Percentiles rank a stretch among this genome's conserved stretches.
Conservation (phyloP, 1,140 invertebrate genomes). For the Amphibalanus amphitrite region DNA sequence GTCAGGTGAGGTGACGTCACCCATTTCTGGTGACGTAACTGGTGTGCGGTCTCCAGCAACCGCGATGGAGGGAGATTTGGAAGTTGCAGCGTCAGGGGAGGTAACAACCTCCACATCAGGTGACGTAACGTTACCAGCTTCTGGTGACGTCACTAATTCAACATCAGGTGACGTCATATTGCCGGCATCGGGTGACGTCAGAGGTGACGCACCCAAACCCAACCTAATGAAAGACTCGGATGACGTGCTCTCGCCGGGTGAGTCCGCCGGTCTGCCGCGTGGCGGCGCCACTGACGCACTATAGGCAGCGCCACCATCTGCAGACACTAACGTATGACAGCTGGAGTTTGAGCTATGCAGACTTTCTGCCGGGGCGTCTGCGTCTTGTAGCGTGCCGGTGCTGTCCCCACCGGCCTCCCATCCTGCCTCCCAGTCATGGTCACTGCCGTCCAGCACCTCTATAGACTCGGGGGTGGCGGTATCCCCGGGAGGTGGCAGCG, state of each 20-base stretch:
- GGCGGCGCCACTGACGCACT: too few relatives aligned
- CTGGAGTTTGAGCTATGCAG: slow-evolving; percentile 20
- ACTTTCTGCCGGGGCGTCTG: not conserved
- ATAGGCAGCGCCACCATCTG: not conserved
- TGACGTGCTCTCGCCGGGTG: not conserved
- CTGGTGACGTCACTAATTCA: not conserved
- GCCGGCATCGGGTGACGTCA: not conserved
- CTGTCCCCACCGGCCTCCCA: too few relatives aligned
- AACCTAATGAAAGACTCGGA: not conserved
- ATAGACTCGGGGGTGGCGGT: not conserved
- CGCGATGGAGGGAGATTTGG: too few relatives aligned
- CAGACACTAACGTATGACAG: slow-evolving; percentile 48
- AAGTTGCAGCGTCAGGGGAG: too few relatives aligned
- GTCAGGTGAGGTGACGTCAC: not conserved
- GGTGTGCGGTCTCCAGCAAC: too few relatives aligned
- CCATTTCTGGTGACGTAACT: not conserved
- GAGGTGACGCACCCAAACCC: too few relatives aligned
- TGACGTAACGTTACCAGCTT: not conserved
- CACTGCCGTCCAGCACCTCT: not conserved
- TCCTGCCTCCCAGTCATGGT: not conserved
- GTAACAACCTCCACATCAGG: not conserved
- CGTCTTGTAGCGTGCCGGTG: not conserved
- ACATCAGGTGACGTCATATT: not conserved
- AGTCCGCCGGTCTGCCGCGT: not conserved
- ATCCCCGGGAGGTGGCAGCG: too few relatives aligned